Percentiles rank a stretch among this genome's conserved stretches.
These are phyloP conservation scores for Zaprionus kolodkinae DNA, from an alignment of 1,140 invertebrate species.

Conservation along the genomic window DNA sequence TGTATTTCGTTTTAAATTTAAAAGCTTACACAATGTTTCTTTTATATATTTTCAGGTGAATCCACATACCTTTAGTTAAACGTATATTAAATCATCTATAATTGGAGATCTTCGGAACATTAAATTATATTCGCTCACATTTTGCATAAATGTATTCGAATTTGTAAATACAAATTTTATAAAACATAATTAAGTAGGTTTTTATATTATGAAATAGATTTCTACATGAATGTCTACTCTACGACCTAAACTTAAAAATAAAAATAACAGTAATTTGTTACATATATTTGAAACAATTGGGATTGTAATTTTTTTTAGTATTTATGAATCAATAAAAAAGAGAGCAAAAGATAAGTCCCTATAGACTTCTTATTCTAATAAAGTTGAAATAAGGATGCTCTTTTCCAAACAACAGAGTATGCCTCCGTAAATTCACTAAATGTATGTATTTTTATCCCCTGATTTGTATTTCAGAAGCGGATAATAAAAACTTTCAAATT, in stretches of 20 bases:
- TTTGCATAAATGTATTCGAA: conserved; percentile 74
- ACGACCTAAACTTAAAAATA: conserved; percentile 40
- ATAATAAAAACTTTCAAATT: too few species aligned
- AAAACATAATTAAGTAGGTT: conserved; percentile 73
- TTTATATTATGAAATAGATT: conserved; percentile 68
- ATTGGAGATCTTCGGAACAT: conserved; percentile 72
- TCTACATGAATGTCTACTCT: conserved; percentile 54
- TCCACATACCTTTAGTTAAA: conserved; percentile 76
- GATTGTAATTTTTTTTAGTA: conserved; percentile 7
- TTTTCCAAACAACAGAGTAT: neutral
- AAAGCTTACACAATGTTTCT: conserved; percentile 24
- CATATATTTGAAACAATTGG: conserved; percentile 9
- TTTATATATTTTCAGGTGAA: conserved; percentile 65
- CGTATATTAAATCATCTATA: conserved; percentile 68
- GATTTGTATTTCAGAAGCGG: too few species aligned
- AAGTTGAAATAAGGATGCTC: neutral
- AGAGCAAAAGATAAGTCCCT: neutral
- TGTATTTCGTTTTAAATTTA: conserved; percentile 7
- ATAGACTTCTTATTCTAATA: neutral
- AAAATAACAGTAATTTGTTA: conserved; percentile 49
- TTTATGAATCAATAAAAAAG: neutral
- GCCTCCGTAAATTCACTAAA: too few species aligned
- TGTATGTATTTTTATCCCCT: too few species aligned
- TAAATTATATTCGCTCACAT: conserved; percentile 69
- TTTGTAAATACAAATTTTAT: conserved; percentile 73